Evolutionary conservation across 2,797 vertebrate species (phyloP), one percentile per base, ranked within the genome.

Genomic region (Etheostoma nigrum): DNA sequence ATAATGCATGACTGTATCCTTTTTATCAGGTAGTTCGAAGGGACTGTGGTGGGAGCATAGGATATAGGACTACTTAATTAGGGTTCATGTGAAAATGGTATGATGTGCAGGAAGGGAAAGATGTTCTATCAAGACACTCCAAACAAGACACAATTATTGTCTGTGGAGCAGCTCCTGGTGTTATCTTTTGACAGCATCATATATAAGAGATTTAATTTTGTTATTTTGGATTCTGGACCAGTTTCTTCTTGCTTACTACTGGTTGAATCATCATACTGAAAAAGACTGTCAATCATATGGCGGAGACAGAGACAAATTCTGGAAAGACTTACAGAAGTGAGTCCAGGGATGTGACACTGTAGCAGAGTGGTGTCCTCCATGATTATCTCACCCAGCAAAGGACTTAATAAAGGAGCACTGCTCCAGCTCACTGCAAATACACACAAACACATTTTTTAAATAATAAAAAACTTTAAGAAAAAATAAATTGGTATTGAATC

Each of bases 401-500:
- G 93, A 1, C 77, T 94, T 88, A 97, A 94, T 6, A 93, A 95
- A 0, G 96, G 93, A 16, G 89, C 90, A 19, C 77, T 88, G 89
- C 97, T 97, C 97, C 97, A 98, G 68, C 95, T 94, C 91, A 97
- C 97, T 97, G 92, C 86, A 59, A 65, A 82, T 4, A 86, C 52
- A 94, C 49, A 88, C 52, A 82, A 52, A 72, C 30, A 82, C 40
- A 64, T 27, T 23, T 51, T 21, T 40, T 40, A 3, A 40, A 42
- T 4, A 21, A 51, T 11, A 10, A 23, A 11, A 4, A 11, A 18
- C 9, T 2, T 30, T 16, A 63, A 48, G 49, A 23, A 42, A 64
- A 42, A n/a, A 6, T 19, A 36, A 30, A 42, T 6, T 54, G 10
- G 36, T 40, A 40, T 11, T 40, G 36, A 40, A 52, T 18, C 1